Base-by-base conservation (phyloP, 2,888 invertebrate species). In the Tupiocoris notatus region DNA sequence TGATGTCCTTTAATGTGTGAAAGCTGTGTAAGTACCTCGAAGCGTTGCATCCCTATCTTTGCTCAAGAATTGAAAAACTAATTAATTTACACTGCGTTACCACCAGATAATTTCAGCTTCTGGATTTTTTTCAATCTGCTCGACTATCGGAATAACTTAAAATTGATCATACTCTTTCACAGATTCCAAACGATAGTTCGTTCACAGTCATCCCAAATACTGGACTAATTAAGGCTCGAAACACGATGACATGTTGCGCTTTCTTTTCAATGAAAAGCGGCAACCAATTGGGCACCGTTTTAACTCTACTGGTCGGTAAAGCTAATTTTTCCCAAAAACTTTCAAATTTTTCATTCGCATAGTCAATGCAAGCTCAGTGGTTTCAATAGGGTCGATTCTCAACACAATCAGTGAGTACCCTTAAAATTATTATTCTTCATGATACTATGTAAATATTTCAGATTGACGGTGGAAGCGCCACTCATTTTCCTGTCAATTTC, bases 181-280 rank as follows among this genome's bases (percentile, higher is more conserved):
- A 86, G 39, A 83, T 88, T 64, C 86, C 86, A 0, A 81, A 85
- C 16, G 83, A 85, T 67, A 85, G 85, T 66, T 85, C 86, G 66
- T 84, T 88, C 79, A 83, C 78, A 76, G 84, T 89, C 67, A 83
- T 86, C 80, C 89, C 89, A 0, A 83, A 83, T 81, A 81, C 78
- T 77, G 89, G 89, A 23, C 83, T 80, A 0, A 86, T 89, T 75
- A 83, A 86, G 16, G 86, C 87, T 16, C 86, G 86, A 82, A 85
- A 85, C 81, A 84, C 85, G 25, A 83, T 89, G 62, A 83, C 83
- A 16, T 86, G 87, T 79, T 83, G 85, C 75, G 83, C 88, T 0
- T 77, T 77, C 22, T 81, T 82, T 75, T 78, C 63, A 82, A 82
- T 83, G 0, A 79, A 81, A 1, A 84, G 85, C 58, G 59, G 68